Conservation (phyloP, 2,888 invertebrate genomes). For the Aelia acuminata region DNA sequence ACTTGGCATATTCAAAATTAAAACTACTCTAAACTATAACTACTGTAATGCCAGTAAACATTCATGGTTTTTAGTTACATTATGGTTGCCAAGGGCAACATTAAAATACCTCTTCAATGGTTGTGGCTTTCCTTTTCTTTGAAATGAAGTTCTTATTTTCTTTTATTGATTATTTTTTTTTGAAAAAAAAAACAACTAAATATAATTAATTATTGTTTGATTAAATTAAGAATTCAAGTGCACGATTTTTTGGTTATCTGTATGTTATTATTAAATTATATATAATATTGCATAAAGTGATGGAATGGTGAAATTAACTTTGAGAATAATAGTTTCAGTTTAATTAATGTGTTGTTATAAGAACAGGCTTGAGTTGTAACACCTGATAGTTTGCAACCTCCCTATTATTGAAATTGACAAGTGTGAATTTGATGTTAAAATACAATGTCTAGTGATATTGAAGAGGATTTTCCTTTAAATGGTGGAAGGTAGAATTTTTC, state of each 20-base stretch:
- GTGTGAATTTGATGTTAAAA: not conserved
- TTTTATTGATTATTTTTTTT: not conserved
- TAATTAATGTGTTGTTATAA: not conserved
- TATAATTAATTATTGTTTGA: not conserved
- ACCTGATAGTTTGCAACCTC: constrained; percentile 44
- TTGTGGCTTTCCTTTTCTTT: not conserved
- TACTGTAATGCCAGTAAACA: constrained; percentile 9
- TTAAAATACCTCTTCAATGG: not conserved
- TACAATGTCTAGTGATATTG: constrained; percentile 46
- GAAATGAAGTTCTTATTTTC: not conserved
- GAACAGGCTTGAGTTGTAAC: not conserved
- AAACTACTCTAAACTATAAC: not conserved
- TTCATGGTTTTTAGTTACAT: constrained; percentile 4
- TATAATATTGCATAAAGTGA: not conserved
- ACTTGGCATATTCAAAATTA: constrained; percentile 60
- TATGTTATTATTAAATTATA: not conserved
- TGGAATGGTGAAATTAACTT: not conserved
- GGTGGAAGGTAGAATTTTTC: constrained; percentile 52
- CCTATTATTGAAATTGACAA: constrained; percentile 47
- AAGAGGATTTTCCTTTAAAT: constrained; percentile 59
- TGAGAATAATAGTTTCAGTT: not conserved
- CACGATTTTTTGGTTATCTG: not conserved
- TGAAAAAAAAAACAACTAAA: too few relatives aligned
- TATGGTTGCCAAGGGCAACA: constrained; percentile 5
- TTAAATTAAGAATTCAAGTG: not conserved